Base-by-base conservation (phyloP, 30 jellyfish, hydroid and myxozoan species). In the Hydractinia symbiolongicarpus region DNA sequence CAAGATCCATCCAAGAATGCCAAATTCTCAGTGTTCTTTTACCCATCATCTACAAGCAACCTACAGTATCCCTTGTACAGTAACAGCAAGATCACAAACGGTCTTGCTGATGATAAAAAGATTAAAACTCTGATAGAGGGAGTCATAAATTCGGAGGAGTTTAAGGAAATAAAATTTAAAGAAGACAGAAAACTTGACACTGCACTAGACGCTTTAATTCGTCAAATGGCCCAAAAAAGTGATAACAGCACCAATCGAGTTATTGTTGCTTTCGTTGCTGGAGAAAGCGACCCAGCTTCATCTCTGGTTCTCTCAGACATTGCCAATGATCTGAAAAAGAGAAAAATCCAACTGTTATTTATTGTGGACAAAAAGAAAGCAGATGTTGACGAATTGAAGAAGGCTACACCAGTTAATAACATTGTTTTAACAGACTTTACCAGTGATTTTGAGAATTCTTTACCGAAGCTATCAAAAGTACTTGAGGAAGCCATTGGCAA, bases 221-320 rank as follows among this genome's bases (percentile, higher is more conserved):
- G 16, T 62, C 16, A 62, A 62, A 9, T 9, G 13, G 10, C n/a
- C n/a, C 10, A 50, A 5, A 5, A 62, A 6, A 15, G 30, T 62
- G 73, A 62, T 62, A 9, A 5, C 16, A 15, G 50, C 5, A 50
- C 30, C 30, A 62, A 6, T 62, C 73, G 80, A 69, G 95, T 86
- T 49, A 76, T 86, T 51, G 90, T 79, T 51, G 30, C 76, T 13
- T 17, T 86, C 40, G 67, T 86, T 6, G 86, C 72, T 60, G 95
- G 95, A 6, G 49, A 55, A 20, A 57, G 53, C 55, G 51, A 53
- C 20, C 76, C n/a, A 16, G 53, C 80, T 8, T 78, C 79, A 19
- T 15, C 58, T 60, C 20, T 40, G 4, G 76, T 21, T 54, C 44
- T 84, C 5, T 20, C 50, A 9, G 54, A 13, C 7, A 81, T 20